A percentile compares a stretch with the other conserved stretches of the same genome.
phyloP scores from a whole-genome alignment of 2,113 vertebrate genomes.

The Zingel zingel region DNA sequence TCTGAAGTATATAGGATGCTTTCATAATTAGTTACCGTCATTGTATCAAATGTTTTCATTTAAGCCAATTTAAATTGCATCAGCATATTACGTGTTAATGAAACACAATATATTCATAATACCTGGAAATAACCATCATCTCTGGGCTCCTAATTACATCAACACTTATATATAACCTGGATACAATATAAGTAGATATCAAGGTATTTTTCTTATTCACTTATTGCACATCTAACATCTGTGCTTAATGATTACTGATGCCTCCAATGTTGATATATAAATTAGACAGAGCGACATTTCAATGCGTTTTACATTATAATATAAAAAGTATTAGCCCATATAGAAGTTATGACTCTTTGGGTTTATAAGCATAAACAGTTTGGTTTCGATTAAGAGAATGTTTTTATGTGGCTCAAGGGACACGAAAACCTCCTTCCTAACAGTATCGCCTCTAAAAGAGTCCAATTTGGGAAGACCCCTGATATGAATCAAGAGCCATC shows the following conservation, averaged over 20 bases:
- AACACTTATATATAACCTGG: neutral
- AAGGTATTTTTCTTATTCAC: neutral
- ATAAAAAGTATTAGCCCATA: neutral
- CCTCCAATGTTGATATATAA: neutral
- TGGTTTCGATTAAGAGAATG: constrained; percentile 29
- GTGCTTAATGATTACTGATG: neutral
- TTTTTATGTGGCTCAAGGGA: constrained; percentile 13
- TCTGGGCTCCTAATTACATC: neutral
- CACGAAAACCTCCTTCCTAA: neutral
- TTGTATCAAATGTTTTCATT: no score
- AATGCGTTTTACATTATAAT: neutral
- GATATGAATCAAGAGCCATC: constrained; percentile 84
- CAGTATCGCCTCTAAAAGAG: constrained; percentile 27
- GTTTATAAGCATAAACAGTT: neutral
- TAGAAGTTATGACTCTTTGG: neutral
- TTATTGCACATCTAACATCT: neutral
- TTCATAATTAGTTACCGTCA: neutral
- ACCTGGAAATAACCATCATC: neutral
- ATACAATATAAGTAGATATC: neutral
- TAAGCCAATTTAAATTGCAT: neutral
- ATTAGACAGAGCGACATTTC: neutral
- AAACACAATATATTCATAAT: neutral
- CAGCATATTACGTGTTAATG: neutral
- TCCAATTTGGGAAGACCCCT: constrained; percentile 55
- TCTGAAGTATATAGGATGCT: neutral